Percentiles rank a stretch among this genome's conserved stretches.
Conservation (phyloP, 2,113 vertebrate genomes). For the Bos javanicus region DNA sequence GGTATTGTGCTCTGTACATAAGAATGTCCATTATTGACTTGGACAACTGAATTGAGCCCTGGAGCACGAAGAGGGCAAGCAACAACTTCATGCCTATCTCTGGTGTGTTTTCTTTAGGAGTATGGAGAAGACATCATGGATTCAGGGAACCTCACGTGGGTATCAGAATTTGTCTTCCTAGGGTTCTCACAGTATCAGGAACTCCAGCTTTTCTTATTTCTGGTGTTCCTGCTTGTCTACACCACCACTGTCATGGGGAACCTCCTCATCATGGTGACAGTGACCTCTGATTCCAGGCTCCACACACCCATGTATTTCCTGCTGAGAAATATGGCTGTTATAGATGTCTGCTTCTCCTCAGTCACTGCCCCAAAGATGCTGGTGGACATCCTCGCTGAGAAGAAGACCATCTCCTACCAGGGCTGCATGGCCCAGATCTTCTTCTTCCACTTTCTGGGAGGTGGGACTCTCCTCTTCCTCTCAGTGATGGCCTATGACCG, state of each 20-base stretch:
- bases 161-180: conserved; percentile 64
- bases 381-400: conserved; percentile 47
- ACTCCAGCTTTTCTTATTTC: conserved; percentile 50
- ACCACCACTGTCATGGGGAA: conserved; percentile 31
- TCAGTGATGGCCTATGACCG: conserved; percentile 69
- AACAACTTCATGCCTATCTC: background rate
- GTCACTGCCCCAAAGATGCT: conserved; percentile 72
- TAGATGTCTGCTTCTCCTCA: conserved; percentile 64
- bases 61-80: background rate
- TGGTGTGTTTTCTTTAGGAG: background rate
- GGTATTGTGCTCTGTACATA: background rate
- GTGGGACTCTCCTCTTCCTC: conserved; percentile 58
- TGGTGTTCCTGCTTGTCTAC: conserved; percentile 65
- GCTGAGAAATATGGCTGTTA: conserved; percentile 58
- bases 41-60: background rate
- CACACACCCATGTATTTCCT: conserved; percentile 70
- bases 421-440: conserved; percentile 69
- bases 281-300: conserved; percentile 24
- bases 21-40: background rate
- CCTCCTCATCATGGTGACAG: conserved; percentile 56
- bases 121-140: conserved; percentile 7
- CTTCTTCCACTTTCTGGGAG: conserved; percentile 68
- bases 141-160: background rate
- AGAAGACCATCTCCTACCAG: conserved; percentile 49
- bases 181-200: conserved; percentile 37